Percentiles rank a stretch among this genome's conserved stretches.
Evolutionary conservation across 2,888 invertebrate genomes (phyloP).

Genomic region (Chamaedrilus cognettii): DNA sequence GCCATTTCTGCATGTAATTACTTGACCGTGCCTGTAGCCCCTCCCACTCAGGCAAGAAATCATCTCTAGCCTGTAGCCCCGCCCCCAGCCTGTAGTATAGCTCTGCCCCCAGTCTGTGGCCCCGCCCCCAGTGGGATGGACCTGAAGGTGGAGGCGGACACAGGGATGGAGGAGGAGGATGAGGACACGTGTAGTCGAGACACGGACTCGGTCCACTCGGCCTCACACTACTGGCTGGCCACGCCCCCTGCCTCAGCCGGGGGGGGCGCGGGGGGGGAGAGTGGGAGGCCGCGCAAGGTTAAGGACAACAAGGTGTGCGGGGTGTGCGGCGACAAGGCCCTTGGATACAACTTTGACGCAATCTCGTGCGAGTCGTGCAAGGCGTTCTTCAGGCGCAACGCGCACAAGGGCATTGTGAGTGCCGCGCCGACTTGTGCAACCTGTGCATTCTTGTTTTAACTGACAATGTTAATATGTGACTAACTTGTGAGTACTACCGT

Average conservation of each 20-base stretch:
- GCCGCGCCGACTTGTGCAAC: background rate
- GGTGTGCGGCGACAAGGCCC: constrained; percentile 58
- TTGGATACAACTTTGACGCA: constrained; percentile 61
- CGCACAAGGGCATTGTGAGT: constrained; percentile 59
- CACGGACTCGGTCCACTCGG: constrained; percentile 7
- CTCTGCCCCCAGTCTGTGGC: background rate
- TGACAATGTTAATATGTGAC: too few species aligned
- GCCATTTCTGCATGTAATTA: too few species aligned
- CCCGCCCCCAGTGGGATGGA: background rate
- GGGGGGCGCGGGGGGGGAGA: background rate
- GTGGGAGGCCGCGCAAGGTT: constrained; percentile 46
- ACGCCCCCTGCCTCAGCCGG: background rate
- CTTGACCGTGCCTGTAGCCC: too few species aligned
- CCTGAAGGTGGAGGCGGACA: constrained; percentile 1
- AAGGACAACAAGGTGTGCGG: constrained; percentile 60
- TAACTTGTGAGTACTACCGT: too few species aligned
- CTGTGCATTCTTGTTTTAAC: background rate
- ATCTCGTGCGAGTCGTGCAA: constrained; percentile 60
- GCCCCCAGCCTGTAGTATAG: background rate
- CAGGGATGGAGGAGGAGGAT: background rate
- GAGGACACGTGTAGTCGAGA: background rate
- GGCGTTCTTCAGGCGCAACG: constrained; percentile 60
- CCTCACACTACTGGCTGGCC: background rate
- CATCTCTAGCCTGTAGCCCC: background rate
- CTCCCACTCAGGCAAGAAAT: too few species aligned